phyloP scores from a whole-genome alignment of 2,797 vertebrate genomes.

The Coccyzus lansbergi region DNA sequence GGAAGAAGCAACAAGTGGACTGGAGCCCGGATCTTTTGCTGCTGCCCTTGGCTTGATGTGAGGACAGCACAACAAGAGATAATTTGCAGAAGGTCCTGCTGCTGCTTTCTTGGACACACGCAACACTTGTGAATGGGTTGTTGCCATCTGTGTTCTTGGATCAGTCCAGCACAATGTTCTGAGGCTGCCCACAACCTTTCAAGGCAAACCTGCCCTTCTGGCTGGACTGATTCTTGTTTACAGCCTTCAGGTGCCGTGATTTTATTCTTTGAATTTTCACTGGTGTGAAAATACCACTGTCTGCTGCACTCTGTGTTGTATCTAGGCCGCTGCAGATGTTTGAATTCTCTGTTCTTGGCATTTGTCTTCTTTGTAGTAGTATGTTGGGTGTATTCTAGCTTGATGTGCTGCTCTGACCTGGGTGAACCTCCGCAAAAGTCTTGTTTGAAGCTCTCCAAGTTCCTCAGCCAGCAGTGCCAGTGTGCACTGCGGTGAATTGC shows the following conservation, averaged over 20 bases:
- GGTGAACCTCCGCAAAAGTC: background rate
- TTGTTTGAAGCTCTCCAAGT: background rate
- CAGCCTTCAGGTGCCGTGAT: background rate
- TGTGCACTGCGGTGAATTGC: background rate
- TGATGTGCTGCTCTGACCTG: background rate
- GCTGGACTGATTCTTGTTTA: background rate
- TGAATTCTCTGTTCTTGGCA: background rate
- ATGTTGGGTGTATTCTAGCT: background rate
- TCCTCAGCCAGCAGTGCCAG: background rate
- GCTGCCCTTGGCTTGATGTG: rapidly evolving
- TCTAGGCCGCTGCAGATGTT: background rate
- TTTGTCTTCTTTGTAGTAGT: background rate
- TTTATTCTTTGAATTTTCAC: background rate
- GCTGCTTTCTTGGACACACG: background rate
- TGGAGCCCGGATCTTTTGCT: background rate
- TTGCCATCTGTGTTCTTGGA: background rate
- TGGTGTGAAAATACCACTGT: background rate
- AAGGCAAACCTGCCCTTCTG: background rate
- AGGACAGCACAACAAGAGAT: background rate
- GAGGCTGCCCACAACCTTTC: background rate
- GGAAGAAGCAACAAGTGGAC: background rate
- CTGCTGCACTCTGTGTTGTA: rapidly evolving
- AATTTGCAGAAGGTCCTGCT: background rate
- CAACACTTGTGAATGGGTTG: background rate
- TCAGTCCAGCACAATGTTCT: background rate